Base-by-base conservation (phyloP, 23 tunicate species). In the Ascidia mentula region DNA sequence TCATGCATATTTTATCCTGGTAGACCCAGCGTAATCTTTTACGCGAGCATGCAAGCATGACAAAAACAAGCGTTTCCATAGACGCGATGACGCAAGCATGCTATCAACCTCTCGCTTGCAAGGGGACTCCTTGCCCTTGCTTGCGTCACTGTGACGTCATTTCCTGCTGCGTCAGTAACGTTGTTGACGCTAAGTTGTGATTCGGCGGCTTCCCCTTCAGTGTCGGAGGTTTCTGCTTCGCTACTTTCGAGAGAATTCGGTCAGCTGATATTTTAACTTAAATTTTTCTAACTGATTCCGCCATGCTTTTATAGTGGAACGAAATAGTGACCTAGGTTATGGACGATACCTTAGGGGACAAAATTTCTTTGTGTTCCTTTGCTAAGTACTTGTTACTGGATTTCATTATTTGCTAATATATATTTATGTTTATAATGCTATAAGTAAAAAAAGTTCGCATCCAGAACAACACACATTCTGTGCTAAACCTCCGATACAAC, bases 71-170 rank as follows among this genome's bases (percentile, higher is more conserved):
- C 65, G 65, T 53, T 5, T 26, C 65, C 65, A 53, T 53, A 28
- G 65, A 53, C 28, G 65, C 65, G 65, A 53, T 53, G 65, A 53
- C 65, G 65, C 24, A 53, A 53, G 65, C 65, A 53, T 53, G 65
- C 65, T 53, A 53, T 26, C 65, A 53, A 53, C 65, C 65, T 53
- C 65, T 53, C 65, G 65, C 65, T 9, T 26, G 65, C 65, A 28
- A 53, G 65, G 65, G 65, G 65, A 28, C 65, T 53, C 24, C 65
- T 26, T 20, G 65, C 65, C 65, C 65, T 26, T 9, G 65, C 65
- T 53, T 26, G 65, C 65, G 65, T 53, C 65, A 53, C 65, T 53
- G 65, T 53, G 65, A 53, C 65, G 65, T 53, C 65, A 53, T 28
- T 53, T 53, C 65, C 65, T 5, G 65, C 28, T 53, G 65, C 65